These are phyloP conservation scores for Liodrosophila aerea DNA, from an alignment of 2,888 invertebrate species.

Conservation along the genomic window DNA sequence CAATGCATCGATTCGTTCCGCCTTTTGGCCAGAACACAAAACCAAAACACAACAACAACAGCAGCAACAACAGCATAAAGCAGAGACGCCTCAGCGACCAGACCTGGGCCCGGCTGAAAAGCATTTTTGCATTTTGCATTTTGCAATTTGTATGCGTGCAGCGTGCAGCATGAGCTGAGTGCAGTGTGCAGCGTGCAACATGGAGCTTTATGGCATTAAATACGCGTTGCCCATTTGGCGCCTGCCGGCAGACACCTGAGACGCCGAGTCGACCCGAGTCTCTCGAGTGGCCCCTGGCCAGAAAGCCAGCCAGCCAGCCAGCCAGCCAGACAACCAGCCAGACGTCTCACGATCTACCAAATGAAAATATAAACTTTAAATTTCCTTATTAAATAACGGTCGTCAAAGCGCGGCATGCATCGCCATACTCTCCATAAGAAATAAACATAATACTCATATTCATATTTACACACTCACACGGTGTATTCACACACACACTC, in stretches of 20 bases:
- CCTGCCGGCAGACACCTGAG: conserved; percentile 57
- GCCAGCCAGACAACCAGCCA: conserved; percentile 5
- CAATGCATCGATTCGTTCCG: conserved; percentile 54
- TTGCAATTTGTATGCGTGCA: conserved; percentile 72
- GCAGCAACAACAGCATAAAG: not conserved
- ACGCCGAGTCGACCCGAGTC: conserved; percentile 13
- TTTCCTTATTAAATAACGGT: conserved; percentile 77
- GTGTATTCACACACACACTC: too few species aligned
- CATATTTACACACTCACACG: not conserved
- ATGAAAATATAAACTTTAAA: conserved; percentile 64
- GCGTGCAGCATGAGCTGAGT: conserved; percentile 30
- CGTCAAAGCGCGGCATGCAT: conserved; percentile 44
- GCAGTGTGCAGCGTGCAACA: conserved; percentile 56
- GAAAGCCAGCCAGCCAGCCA: conserved; percentile 1
- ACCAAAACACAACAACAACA: not conserved
- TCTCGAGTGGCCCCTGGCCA: conserved; percentile 32
- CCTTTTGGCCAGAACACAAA: conserved; percentile 48
- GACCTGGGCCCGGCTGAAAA: conserved; percentile 9
- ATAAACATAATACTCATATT: not conserved
- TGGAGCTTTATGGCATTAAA: conserved; percentile 40
- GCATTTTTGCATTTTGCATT: conserved; percentile 29
- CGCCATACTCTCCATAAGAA: conserved; percentile 2
- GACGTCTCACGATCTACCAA: conserved; percentile 50
- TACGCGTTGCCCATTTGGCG: conserved; percentile 69
- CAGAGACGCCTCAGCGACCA: too few species aligned